Conservation (phyloP, 1,140 invertebrate species). For the Drosophila pachea region DNA sequence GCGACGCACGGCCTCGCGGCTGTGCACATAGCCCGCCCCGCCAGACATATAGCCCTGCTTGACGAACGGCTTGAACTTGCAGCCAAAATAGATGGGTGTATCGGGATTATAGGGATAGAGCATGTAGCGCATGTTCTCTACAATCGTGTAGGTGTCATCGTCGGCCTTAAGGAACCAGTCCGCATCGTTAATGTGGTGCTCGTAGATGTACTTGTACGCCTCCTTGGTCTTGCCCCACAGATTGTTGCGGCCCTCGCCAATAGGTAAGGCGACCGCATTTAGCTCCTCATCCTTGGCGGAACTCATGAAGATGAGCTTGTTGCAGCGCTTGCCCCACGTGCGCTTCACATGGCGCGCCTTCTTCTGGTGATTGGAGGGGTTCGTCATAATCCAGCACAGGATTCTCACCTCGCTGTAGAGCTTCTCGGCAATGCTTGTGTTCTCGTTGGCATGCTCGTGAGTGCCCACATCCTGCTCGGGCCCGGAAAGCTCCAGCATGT, state of each 20-base stretch:
- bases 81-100: constrained; percentile 92
- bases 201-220: constrained; percentile 93
- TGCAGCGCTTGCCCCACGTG: constrained; percentile 97
- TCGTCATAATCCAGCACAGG: constrained; percentile 98
- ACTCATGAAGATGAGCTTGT: constrained; percentile 94
- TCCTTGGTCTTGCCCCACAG: constrained; percentile 97
- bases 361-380: constrained; percentile 91
- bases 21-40: constrained; percentile 95
- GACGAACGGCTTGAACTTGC: constrained; percentile 92
- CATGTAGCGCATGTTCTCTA: constrained; percentile 95
- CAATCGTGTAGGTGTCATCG: constrained; percentile 95
- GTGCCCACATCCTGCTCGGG: constrained; percentile 80
- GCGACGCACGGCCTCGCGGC: constrained; percentile 85
- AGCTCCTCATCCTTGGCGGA: constrained; percentile 84
- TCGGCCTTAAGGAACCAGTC: constrained; percentile 98
- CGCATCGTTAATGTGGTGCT: constrained; percentile 88
- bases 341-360: constrained; percentile 95
- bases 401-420: constrained; percentile 89
- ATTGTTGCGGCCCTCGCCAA: constrained; percentile 92
- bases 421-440: constrained; percentile 54
- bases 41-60: constrained; percentile 97
- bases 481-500: constrained; percentile 80
- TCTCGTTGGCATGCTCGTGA: constrained; percentile 77
- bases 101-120: constrained; percentile 85
- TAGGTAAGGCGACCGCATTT: constrained; percentile 85